Percentiles rank a stretch among this genome's conserved stretches.
Conservation (phyloP, 1,140 invertebrate species). For the Bombus breviceps region DNA sequence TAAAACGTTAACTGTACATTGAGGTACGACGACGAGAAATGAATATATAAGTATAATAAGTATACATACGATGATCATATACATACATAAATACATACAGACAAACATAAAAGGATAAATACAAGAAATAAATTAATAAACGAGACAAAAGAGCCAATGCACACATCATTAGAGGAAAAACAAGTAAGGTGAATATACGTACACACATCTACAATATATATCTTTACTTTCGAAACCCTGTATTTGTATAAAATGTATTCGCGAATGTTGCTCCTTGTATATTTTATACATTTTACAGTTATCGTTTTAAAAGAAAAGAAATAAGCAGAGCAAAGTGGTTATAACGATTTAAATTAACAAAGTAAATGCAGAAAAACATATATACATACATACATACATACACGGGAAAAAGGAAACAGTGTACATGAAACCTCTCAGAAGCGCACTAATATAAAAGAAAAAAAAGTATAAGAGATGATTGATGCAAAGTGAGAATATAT, state of each 20-base stretch:
- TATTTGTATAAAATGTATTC: constrained; percentile 60
- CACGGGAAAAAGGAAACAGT: constrained; percentile 27
- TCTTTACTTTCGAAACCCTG: constrained; percentile 29
- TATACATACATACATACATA: not conserved
- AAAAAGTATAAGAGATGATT: constrained; percentile 51
- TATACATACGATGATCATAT: constrained; percentile 31
- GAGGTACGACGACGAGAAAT: constrained; percentile 40
- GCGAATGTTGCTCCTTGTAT: constrained; percentile 52
- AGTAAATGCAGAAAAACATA: not conserved
- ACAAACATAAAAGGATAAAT: not conserved
- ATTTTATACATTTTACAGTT: constrained; percentile 57
- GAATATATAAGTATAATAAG: constrained; percentile 58
- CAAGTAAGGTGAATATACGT: constrained; percentile 19
- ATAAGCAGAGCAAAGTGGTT: not conserved
- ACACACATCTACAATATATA: constrained; percentile 20
- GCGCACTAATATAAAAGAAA: constrained; percentile 59
- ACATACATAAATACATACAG: constrained; percentile 1
- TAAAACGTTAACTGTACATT: constrained; percentile 66
- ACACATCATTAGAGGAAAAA: constrained; percentile 66
- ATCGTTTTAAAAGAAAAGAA: not conserved
- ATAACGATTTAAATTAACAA: constrained; percentile 10
- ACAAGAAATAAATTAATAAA: constrained; percentile 18
- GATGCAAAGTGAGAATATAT: constrained; percentile 66
- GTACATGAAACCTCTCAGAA: constrained; percentile 60
- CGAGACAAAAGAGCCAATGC: constrained; percentile 63